Percentiles rank a stretch among this genome's conserved stretches.
Conservation (phyloP, 2,797 vertebrate species). For the Siniperca obscura region DNA sequence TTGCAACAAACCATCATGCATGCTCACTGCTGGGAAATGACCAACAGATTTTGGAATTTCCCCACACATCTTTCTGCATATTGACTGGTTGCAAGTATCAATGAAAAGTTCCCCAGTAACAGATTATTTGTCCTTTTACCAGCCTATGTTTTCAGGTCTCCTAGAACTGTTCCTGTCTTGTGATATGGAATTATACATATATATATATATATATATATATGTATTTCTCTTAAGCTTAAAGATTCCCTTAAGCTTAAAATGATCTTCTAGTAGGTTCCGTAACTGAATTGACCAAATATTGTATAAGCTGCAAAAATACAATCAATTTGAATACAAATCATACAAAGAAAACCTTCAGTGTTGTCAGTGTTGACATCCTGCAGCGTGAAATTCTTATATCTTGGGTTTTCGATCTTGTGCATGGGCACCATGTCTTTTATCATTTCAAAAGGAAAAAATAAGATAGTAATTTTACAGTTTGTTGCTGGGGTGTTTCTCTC, state of each 20-base stretch:
- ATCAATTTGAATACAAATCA: neutral
- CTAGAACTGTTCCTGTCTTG: neutral
- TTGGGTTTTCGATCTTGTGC: neutral
- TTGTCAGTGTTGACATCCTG: neutral
- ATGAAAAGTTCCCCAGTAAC: slow-evolving; percentile 3
- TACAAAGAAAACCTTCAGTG: neutral
- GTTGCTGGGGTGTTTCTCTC: neutral
- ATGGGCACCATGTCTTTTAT: neutral
- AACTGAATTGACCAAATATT: neutral
- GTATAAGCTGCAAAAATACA: neutral
- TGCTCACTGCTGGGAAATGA: slow-evolving; percentile 47
- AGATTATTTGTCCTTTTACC: neutral
- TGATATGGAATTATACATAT: neutral
- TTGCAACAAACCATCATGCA: slow-evolving; percentile 29
- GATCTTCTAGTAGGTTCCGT: neutral
- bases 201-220: too few species aligned
- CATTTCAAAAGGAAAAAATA: neutral
- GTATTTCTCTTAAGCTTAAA: neutral
- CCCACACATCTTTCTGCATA: slow-evolving; percentile 24
- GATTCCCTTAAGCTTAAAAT: neutral
- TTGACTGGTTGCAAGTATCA: neutral
- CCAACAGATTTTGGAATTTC: slow-evolving; percentile 56
- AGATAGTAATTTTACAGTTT: neutral
- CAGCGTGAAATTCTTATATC: neutral
- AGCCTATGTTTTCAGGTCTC: neutral